Evolutionary conservation across 2,113 vertebrate species (phyloP), one percentile per base, ranked within the genome.

Genomic region (Amblyopsis rosae): DNA sequence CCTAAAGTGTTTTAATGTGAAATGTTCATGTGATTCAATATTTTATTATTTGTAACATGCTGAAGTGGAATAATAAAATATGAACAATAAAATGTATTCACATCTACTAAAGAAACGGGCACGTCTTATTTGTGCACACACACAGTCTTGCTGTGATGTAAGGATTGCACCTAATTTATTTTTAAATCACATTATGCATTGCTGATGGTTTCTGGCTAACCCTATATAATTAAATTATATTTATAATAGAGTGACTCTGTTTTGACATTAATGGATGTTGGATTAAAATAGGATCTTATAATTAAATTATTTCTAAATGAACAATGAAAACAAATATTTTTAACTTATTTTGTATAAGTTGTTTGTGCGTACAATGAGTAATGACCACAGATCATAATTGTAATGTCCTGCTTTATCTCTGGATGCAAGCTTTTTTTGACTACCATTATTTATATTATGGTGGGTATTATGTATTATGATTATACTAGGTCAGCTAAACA

Each of bases 11-110:
- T 82, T 80, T 61, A 75, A 51, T 83, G 80, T 88, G 59, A 85
- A 88, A 84, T 87, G 86, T 86, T 88, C 62, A 87, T 88, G 88
- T 90, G 72, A 70, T 83, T 89, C 19, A 85, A 88, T 89, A 88
- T 86, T 88, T 90, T 75, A 87, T 87, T 26, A 26, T 26, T 26
- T 87, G 88, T 91, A 73, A 88, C 84, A 77, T 87, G 79, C 82
- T 79, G 62, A 82, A 80, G 76, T 82, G 76, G 73, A 71, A 19
- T 69, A 80, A 73, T 74, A 41, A 80, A 73, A 74, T 65, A 62
- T 72, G 41, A 76, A 72, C 65, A 85, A 89, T 70, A 80, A 88
- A 87, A 83, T 65, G 53, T 55, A 74, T 70, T 41, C 72, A 75
- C 73, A 54, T 16, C 67, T 35, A 69, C 50, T 4, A 59, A 50